phyloP scores from a whole-genome alignment of 2,797 vertebrate genomes.

The Vireo griseus region DNA sequence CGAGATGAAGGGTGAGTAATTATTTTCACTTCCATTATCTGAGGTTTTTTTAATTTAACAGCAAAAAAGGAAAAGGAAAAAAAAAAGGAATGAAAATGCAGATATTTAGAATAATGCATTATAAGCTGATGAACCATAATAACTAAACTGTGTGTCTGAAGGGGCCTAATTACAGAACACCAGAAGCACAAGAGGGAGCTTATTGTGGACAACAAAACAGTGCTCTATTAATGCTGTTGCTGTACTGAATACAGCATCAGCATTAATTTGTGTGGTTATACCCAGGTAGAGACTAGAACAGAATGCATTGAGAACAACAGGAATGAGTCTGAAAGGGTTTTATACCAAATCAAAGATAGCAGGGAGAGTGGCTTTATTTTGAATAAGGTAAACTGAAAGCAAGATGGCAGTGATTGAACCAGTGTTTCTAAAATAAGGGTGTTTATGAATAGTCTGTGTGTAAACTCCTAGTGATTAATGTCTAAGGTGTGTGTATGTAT shows the following conservation, averaged over 20 bases:
- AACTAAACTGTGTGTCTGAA: constrained; percentile 43
- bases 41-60: not conserved
- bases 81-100: not conserved
- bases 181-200: constrained; percentile 32
- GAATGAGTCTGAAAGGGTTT: not conserved
- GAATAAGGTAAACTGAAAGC: constrained; percentile 3
- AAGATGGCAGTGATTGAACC: constrained; percentile 18
- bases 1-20: constrained; percentile 65
- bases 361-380: not conserved
- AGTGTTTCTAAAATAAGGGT: not conserved
- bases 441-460: not conserved
- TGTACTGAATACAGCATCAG: not conserved
- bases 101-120: constrained; percentile 29
- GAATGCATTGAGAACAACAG: not conserved
- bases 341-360: not conserved
- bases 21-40: not conserved
- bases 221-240: constrained; percentile 17
- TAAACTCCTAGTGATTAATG: not conserved
- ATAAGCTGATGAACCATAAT: constrained; percentile 40
- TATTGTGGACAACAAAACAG: constrained; percentile 43
- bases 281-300: constrained; percentile 1
- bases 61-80: not conserved
- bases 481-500: not conserved
- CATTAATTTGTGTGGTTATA: not conserved
- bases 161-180: constrained; percentile 44